These are phyloP conservation scores for Microtus montanus DNA, from an alignment of 2,113 vertebrate species.

Conservation along the genomic window DNA sequence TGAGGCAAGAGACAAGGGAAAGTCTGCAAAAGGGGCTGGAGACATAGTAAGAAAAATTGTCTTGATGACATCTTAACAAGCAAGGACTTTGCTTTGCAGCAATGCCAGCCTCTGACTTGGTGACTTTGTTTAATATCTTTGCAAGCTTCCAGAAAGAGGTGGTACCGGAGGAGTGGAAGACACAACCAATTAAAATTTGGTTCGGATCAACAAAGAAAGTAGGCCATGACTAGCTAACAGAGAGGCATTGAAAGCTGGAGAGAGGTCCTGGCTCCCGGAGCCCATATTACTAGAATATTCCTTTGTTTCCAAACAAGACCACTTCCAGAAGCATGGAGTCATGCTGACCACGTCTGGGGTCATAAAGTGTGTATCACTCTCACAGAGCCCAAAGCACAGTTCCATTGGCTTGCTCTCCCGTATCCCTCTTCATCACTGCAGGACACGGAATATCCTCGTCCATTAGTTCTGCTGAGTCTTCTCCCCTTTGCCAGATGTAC, in stretches of 20 bases:
- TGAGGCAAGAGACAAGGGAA: not conserved
- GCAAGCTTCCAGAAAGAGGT: conserved; percentile 37
- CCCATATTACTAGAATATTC: not conserved
- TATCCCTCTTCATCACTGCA: not conserved
- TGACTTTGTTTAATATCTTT: conserved; percentile 17
- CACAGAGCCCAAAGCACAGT: not conserved
- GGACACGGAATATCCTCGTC: conserved; percentile 18
- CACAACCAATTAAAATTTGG: conserved; percentile 58
- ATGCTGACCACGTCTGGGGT: not conserved
- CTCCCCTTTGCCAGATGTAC: conserved; percentile 27
- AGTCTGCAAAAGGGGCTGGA: not conserved
- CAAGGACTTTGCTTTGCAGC: conserved; percentile 10
- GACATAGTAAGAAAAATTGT: not conserved
- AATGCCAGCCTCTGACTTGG: not conserved
- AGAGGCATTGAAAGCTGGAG: conserved; percentile 40
- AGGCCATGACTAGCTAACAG: conserved; percentile 74
- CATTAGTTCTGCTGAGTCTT: not conserved
- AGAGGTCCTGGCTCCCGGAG: conserved; percentile 22
- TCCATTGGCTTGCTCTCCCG: not conserved
- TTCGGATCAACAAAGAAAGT: conserved; percentile 57
- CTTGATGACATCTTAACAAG: not conserved
- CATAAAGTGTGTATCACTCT: not conserved
- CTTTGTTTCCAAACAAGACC: conserved; percentile 60
- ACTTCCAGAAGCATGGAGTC: not conserved
- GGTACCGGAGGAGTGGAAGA: not conserved